Evolutionary conservation across 2,888 invertebrate species (phyloP).

Genomic region (Nomada lathburiana): DNA sequence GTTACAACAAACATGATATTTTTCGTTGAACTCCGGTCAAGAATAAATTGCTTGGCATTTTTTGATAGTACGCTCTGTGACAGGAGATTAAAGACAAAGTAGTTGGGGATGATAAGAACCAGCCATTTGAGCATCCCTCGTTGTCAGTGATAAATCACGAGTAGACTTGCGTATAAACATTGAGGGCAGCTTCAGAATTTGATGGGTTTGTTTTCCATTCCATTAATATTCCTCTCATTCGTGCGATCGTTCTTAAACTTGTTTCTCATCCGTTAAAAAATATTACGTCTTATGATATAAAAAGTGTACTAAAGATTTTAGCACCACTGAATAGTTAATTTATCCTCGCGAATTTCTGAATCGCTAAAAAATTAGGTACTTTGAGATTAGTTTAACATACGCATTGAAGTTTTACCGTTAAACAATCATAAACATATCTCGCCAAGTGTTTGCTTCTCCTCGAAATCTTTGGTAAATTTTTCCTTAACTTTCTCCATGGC

Average conservation of each 20-base stretch:
- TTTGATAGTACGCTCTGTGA: no score
- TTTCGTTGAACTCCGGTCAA: no score
- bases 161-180: constrained; percentile 6
- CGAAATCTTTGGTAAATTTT: not conserved
- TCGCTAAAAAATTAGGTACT: not conserved
- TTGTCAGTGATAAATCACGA: not conserved
- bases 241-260: not conserved
- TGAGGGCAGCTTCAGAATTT: not conserved
- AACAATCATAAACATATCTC: no score
- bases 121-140: no score
- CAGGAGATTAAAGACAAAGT: no score
- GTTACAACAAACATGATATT: no score
- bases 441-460: no score
- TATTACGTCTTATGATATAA: not conserved
- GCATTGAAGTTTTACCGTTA: no score
- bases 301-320: not conserved
- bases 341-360: not conserved
- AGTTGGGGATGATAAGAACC: no score
- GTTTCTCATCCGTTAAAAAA: constrained; percentile 12
- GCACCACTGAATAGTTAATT: no score
- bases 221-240: constrained; percentile 16
- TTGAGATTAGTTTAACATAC: not conserved
- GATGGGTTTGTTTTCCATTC: constrained; percentile 15
- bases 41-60: no score
- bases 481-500: not conserved